Base-by-base conservation (phyloP, 1,140 invertebrate genomes). In the Bilobella aurantiaca region DNA sequence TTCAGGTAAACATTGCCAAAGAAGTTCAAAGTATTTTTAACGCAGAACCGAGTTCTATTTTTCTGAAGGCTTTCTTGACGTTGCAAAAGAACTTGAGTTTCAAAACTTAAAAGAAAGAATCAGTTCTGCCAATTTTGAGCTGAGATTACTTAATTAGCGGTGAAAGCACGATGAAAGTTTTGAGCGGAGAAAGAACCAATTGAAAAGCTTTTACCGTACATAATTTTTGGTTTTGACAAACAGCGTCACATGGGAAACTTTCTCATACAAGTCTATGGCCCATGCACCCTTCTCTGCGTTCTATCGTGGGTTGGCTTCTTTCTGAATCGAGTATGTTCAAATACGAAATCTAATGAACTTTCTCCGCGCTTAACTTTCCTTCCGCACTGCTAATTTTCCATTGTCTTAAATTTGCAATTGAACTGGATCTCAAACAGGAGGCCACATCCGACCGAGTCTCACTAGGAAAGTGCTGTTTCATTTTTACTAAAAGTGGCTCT, bases 261-360 rank as follows among this genome's bases (percentile, higher is more conserved):
- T 75, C 78, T 93, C 1, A 89, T 93, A 67, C 89, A 93, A 79
- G 90, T 92, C 5, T 93, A 92, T 74, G 85, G 90, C 0, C 91
- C 91, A 1, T 93, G 90, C 72, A 85, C 88, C 49, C 81, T 94
- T 47, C 82, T 93, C 3, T 90, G 68, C 42, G 87, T 91, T 3
- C 79, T 93, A 0, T 91, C 89, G 0, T 94, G 90, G 90, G 89
- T 94, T 0, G 90, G 89, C 8, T 93, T 94, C 74, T 94, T 89
- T 89, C 81, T 93, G 34, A 92, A 93, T 76, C 77, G 90, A 23
- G 49, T 53, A 53, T 42, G 37, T 5, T 16, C 14, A 16, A 23
- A 16, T 56, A 14, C 49, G 23, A 23, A 56, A 23, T 5, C 8
- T n/a, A n/a, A n/a, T n/a, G n/a, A n/a, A n/a, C n/a, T n/a, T n/a